These are phyloP conservation scores for Oncorhynchus nerka DNA, from an alignment of 2,113 vertebrate genomes.

Conservation along the genomic window DNA sequence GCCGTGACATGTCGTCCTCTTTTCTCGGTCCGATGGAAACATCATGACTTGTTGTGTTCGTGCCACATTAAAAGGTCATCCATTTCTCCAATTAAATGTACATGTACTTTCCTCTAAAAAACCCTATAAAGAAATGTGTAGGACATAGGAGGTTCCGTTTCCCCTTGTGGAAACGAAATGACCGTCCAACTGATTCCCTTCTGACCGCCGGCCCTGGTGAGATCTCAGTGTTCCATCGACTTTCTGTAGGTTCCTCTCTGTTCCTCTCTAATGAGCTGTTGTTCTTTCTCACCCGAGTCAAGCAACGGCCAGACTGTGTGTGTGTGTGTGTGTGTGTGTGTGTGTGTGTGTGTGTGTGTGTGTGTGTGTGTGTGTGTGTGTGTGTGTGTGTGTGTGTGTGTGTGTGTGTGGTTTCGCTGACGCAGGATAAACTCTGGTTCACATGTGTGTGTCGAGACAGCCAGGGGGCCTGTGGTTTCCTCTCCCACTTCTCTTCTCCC, in stretches of 20 bases:
- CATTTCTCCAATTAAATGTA: too few species aligned
- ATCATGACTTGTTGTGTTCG: too few species aligned
- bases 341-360: conserved; percentile 41
- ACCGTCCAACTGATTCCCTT: neutral
- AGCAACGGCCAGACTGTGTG: conserved; percentile 40
- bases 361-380: conserved; percentile 14
- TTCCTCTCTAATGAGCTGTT: conserved; percentile 39
- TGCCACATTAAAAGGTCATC: too few species aligned
- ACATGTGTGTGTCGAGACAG: conserved; percentile 64
- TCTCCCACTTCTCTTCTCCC: conserved; percentile 13
- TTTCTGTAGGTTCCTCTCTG: conserved; percentile 55
- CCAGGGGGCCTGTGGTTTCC: conserved; percentile 69
- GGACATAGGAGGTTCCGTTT: too few species aligned
- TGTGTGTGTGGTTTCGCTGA: conserved; percentile 18
- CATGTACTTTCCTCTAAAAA: too few species aligned
- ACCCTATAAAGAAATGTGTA: too few species aligned
- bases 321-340: conserved; percentile 6
- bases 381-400: conserved; percentile 22
- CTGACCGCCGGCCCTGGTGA: conserved; percentile 49
- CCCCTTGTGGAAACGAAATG: too few species aligned
- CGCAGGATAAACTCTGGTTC: conserved; percentile 59
- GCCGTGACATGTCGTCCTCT: too few species aligned
- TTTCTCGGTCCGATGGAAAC: too few species aligned
- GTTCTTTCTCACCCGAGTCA: conserved; percentile 48
- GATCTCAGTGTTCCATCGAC: too few species aligned